Percentiles rank a stretch among this genome's conserved stretches.
Evolutionary conservation across 2,888 invertebrate species (phyloP).

Genomic region (Cephus spinipes): DNA sequence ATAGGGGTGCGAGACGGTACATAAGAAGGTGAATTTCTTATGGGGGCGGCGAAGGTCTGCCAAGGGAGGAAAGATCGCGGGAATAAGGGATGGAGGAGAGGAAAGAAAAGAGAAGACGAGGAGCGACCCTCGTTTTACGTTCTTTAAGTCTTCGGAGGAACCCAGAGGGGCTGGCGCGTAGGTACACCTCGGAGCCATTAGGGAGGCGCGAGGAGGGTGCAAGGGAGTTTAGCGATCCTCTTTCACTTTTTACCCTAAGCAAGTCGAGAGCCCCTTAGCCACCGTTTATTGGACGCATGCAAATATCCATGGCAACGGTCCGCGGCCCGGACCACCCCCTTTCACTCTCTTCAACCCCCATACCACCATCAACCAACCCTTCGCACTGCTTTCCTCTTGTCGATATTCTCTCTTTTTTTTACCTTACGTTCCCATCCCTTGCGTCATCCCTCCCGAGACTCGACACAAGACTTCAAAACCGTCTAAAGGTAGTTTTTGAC

Average conservation of each 20-base stretch:
- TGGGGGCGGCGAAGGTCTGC: too few species aligned
- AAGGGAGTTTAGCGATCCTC: slow-evolving; percentile 61
- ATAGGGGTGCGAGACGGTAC: too few species aligned
- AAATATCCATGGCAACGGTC: slow-evolving; percentile 66
- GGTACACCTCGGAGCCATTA: slow-evolving; percentile 51
- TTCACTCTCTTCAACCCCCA: slow-evolving; percentile 10
- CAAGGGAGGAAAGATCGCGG: too few species aligned
- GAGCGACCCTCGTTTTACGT: background rate
- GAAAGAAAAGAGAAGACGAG: background rate
- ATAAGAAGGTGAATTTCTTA: too few species aligned
- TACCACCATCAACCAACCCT: background rate
- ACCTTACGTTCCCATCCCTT: slow-evolving; percentile 2
- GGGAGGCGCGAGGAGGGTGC: slow-evolving; percentile 43
- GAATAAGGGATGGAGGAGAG: background rate
- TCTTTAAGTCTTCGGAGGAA: slow-evolving; percentile 4
- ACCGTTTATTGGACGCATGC: slow-evolving; percentile 67
- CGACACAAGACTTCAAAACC: too few species aligned
- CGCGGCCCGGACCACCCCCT: slow-evolving; percentile 14
- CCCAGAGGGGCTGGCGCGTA: slow-evolving; percentile 22
- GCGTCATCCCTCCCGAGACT: background rate
- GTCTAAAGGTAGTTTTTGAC: too few species aligned
- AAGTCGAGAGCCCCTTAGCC: slow-evolving; percentile 63
- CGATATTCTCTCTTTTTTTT: slow-evolving; percentile 15
- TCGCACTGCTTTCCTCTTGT: too few species aligned
- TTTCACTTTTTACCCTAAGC: slow-evolving; percentile 62